These are phyloP conservation scores for Myxocyprinus asiaticus DNA, from an alignment of 2,113 vertebrate species.

Conservation along the genomic window DNA sequence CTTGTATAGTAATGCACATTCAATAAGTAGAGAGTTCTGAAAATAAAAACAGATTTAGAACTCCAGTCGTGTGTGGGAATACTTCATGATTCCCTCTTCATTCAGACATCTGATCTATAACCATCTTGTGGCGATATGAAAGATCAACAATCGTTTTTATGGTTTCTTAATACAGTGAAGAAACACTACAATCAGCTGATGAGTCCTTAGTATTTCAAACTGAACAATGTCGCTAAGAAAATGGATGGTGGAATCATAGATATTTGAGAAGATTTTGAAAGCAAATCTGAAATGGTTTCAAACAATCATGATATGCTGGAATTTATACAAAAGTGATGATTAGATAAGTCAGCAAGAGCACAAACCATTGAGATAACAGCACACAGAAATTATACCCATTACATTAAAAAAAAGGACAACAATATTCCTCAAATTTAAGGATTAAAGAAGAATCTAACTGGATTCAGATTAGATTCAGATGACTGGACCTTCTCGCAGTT, in stretches of 20 bases:
- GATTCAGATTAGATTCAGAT: conserved; percentile 49
- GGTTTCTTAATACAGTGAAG: conserved; percentile 3
- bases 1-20: conserved; percentile 13
- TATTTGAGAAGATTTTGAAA: background rate
- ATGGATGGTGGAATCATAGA: background rate
- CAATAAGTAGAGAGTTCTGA: background rate
- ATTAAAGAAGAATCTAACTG: too few relatives aligned
- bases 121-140: background rate
- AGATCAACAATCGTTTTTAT: conserved; percentile 1
- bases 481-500: conserved; percentile 46
- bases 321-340: conserved; percentile 32
- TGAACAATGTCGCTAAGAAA: background rate
- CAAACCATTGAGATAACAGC: conserved; percentile 10
- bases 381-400: conserved; percentile 51
- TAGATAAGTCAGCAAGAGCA: conserved; percentile 40
- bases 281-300: background rate
- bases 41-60: background rate
- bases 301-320: conserved; percentile 21
- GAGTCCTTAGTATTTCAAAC: background rate
- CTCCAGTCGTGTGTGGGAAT: background rate
- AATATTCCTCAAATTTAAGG: too few relatives aligned
- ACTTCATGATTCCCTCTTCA: conserved; percentile 15
- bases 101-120: conserved; percentile 2
- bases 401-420: conserved; percentile 43
- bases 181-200: conserved; percentile 19